Evolutionary conservation across 2,888 invertebrate species (phyloP), one percentile per base, ranked within the genome.

Genomic region (Ryuthela nishihirai): DNA sequence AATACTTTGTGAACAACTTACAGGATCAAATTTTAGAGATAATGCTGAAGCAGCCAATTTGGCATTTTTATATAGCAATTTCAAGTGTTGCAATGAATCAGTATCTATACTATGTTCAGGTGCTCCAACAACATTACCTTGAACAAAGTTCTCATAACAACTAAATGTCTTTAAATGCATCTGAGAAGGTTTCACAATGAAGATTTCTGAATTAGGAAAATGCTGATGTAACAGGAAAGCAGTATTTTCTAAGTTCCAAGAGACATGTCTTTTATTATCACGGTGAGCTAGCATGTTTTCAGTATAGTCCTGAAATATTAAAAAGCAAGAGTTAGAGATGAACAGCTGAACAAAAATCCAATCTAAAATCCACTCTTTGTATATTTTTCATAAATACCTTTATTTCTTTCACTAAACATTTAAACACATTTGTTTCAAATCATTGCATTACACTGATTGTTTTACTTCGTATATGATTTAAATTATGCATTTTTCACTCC

Each of bases 71-170:
- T 78, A 70, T 1, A 82, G 73, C 54, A 72, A 80, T 71, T 84
- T 81, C 44, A 92, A 76, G 72, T 92, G 90, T 48, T 80, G 79
- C 62, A 90, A 76, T 4, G 87, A 84, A 68, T 81, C 80, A 72
- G 85, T 83, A 67, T 82, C 83, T 10, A 83, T 82, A n/a, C 81
- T 81, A 73, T 88, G 87, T 64, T 83, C 82, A 3, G 92, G 92
- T 17, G 84, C 83, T n/a, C 91, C 91, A 53, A 73, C 69, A 56
- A 84, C 83, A 75, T 84, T 84, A 68, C 85, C 83, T 23, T 83
- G 81, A 48, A 92, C 88, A 76, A 93, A 93, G 78, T 93, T 92
- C 74, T 87, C 85, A 72, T 84, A 93, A 71, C 89, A 88, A 71
- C 87, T 88, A 75, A 88, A 89, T 53, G 87, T 88, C 70, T 85